These are phyloP conservation scores for Mirza zaza DNA, from an alignment of 2,113 vertebrate species.

Conservation along the genomic window DNA sequence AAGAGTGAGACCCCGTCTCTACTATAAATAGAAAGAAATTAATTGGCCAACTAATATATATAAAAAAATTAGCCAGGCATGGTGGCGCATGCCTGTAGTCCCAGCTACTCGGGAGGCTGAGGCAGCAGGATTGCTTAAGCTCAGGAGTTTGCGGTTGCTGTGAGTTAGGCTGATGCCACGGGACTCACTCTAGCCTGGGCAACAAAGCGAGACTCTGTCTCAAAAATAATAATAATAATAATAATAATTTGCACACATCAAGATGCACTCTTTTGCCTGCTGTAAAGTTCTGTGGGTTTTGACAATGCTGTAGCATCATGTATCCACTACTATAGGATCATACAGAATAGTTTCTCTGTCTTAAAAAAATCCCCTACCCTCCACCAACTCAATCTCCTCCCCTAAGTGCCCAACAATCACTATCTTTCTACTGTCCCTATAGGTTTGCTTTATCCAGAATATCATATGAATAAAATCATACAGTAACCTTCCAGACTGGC, in stretches of 20 bases:
- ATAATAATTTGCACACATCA: neutral
- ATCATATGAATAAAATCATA: neutral
- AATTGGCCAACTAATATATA: too few relatives aligned
- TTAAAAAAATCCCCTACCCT: neutral
- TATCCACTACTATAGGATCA: neutral
- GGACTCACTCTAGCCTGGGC: too few relatives aligned
- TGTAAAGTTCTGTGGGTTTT: neutral
- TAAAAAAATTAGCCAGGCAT: too few relatives aligned
- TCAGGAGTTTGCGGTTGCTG: too few relatives aligned
- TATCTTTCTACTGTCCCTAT: neutral
- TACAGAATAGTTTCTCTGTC: neutral
- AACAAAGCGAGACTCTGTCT: too few relatives aligned
- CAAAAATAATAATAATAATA: neutral
- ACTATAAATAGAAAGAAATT: too few relatives aligned
- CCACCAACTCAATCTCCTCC: neutral
- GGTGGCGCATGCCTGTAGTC: too few relatives aligned
- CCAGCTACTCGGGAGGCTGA: too few relatives aligned
- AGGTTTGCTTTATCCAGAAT: neutral
- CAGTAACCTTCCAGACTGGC: neutral
- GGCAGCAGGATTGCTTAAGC: too few relatives aligned
- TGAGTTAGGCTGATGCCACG: too few relatives aligned
- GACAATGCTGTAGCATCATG: neutral
- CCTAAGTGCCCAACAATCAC: neutral
- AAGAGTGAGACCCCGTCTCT: too few relatives aligned
- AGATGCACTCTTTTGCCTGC: neutral